Base-by-base conservation (phyloP, 2,888 invertebrate species). In the Cheilosia vulpina region DNA sequence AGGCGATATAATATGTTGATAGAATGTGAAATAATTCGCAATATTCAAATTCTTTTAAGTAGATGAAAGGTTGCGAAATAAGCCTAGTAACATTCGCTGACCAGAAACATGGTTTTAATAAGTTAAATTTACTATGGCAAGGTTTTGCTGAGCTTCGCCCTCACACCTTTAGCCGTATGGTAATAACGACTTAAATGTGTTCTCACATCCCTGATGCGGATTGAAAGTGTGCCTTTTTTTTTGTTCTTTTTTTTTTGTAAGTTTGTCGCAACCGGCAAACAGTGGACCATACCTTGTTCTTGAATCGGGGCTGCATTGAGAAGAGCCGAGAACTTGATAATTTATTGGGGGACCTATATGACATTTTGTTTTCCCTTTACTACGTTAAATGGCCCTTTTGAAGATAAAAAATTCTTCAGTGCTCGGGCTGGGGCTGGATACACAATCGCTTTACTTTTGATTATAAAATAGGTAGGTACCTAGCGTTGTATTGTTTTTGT, bases 311-410 rank as follows among this genome's bases (percentile, higher is more conserved):
- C 66, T 81, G 81, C 85, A 81, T 68, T 77, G 85, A 77, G 76
- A 57, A 63, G 76, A 85, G 81, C 85, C 88, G 87, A 87, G 87
- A 88, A 87, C 88, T 88, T 88, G 90, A 91, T 91, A 91, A 90
- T 90, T 90, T 91, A 90, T 90, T 90, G 90, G 89, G 90, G 90
- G 89, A 81, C 89, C 89, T 88, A 88, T 89, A 90, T 90, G 90
- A 90, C 90, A 89, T 90, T 90, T 90, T 90, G 90, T 90, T 89
- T 90, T 78, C 82, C 75, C 69, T 78, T 78, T 77, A 87, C 87
- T 73, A 87, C 77, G 69, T 87, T 87, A 68, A 82, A 87, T 68
- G 82, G 85, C 85, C 87, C 77, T 82, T 87, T 78, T 73, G 72
- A 72, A 82, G 81, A 81, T 72, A 85, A 71, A 71, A 68, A 72